Conservation (phyloP, 2,888 invertebrate species). For the Plebejus melissa region DNA sequence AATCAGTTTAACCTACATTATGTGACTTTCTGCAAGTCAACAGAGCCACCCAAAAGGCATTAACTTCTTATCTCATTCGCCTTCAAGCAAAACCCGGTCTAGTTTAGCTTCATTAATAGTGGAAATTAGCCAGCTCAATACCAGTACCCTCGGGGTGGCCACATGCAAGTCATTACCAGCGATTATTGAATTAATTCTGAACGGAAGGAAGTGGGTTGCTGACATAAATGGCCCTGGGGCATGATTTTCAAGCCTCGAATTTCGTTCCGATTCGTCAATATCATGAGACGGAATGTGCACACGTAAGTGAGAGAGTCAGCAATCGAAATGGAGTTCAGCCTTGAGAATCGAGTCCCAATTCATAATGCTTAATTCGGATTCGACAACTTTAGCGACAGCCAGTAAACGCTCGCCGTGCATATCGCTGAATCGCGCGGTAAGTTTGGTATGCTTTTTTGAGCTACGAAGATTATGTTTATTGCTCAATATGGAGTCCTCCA, state of each 20-base stretch:
- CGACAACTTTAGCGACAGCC: neutral
- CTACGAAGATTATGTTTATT: no score
- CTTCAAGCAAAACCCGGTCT: neutral
- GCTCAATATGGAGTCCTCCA: no score
- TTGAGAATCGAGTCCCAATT: neutral
- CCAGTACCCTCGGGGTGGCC: slow-evolving; percentile 55
- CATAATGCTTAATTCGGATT: neutral
- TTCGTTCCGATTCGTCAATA: neutral
- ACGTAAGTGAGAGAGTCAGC: neutral
- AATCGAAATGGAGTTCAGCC: neutral
- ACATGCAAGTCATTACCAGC: slow-evolving; percentile 75
- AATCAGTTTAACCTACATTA: neutral
- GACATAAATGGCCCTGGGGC: slow-evolving; percentile 30
- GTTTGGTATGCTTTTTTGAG: no score
- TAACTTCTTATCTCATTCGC: neutral
- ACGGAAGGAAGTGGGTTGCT: slow-evolving; percentile 53
- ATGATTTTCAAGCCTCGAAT: neutral
- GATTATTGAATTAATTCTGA: slow-evolving; percentile 76
- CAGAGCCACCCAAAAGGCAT: neutral
- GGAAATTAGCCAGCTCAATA: slow-evolving; percentile 66
- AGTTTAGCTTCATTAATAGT: slow-evolving; percentile 60
- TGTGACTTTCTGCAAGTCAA: neutral
- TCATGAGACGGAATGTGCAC: no score
- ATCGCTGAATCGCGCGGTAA: no score
- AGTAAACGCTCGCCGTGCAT: no score